Evolutionary conservation across 2,888 invertebrate species (phyloP).

Genomic region (Drosophila nr. perissopoda): DNA sequence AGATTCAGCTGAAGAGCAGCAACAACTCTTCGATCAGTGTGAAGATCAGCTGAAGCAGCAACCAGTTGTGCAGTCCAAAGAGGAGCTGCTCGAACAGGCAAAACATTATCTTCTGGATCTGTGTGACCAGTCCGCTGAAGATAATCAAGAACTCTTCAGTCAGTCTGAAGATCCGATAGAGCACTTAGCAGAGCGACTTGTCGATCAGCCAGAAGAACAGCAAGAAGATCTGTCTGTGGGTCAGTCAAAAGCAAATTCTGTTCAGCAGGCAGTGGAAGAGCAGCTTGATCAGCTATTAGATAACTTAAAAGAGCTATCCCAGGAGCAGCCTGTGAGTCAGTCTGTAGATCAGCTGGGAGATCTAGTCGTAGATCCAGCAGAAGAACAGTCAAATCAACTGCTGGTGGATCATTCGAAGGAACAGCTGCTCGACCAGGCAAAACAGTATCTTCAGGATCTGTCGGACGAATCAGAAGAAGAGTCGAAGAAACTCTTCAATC

Average conservation of each 20-base stretch:
- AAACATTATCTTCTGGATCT: background rate
- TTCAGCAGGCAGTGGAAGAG: background rate
- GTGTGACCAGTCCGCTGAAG: background rate
- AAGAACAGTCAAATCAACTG: background rate
- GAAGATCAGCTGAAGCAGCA: too few species aligned
- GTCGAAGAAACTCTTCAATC: background rate
- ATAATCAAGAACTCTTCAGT: background rate
- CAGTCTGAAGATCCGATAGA: background rate
- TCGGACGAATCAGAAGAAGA: background rate
- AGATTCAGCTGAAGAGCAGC: too few species aligned
- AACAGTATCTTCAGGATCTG: background rate
- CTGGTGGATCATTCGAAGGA: background rate
- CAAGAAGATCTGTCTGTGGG: background rate
- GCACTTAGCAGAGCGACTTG: background rate
- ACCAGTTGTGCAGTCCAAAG: too few species aligned
- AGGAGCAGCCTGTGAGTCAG: background rate
- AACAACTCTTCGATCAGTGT: too few species aligned
- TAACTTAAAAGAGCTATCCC: background rate
- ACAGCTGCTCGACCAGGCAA: background rate
- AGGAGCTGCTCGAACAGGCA: background rate
- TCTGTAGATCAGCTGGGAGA: background rate
- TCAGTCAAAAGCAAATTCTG: background rate
- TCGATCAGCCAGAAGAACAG: background rate
- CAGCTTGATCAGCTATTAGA: background rate
- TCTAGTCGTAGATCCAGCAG: background rate